Percentiles rank a stretch among this genome's conserved stretches.
These are phyloP conservation scores for Phaetusa simplex DNA, from an alignment of 2,113 vertebrate species.

Conservation along the genomic window DNA sequence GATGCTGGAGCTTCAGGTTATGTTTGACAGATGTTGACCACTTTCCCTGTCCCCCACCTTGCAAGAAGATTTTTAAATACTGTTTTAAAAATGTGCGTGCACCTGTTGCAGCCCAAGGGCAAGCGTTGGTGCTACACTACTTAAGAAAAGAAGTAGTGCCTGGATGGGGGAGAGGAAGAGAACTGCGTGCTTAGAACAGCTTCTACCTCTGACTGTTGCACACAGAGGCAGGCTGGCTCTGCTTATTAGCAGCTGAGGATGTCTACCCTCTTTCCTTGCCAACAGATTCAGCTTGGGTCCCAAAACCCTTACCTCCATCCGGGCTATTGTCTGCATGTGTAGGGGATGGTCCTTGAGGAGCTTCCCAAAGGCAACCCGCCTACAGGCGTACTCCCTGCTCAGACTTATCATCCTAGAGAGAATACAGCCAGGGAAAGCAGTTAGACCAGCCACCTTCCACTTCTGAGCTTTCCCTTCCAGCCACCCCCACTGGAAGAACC, in stretches of 20 bases:
- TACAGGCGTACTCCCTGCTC: constrained; percentile 80
- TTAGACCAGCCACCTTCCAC: not conserved
- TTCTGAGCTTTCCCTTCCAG: not conserved
- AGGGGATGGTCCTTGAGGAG: constrained; percentile 84
- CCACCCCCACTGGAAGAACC: not conserved
- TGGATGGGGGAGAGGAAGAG: not conserved
- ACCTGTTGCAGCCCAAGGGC: not conserved
- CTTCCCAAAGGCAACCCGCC: constrained; percentile 81
- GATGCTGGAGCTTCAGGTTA: not conserved
- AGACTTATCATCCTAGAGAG: constrained; percentile 77
- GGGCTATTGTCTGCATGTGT: constrained; percentile 81
- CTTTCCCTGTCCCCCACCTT: not conserved
- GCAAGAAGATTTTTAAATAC: not conserved
- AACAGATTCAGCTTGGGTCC: not conserved
- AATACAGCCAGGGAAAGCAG: not conserved
- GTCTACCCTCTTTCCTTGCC: not conserved
- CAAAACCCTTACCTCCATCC: constrained; percentile 80
- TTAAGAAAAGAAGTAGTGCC: not conserved
- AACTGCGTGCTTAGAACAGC: not conserved
- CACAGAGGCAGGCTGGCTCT: not conserved
- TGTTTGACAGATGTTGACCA: not conserved
- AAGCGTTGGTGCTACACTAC: not conserved
- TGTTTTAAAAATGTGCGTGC: not conserved
- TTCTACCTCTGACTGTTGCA: not conserved
- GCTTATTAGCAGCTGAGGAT: not conserved